phyloP scores from a whole-genome alignment of 2,888 invertebrate genomes.

The Drosophila peninsularis region DNA sequence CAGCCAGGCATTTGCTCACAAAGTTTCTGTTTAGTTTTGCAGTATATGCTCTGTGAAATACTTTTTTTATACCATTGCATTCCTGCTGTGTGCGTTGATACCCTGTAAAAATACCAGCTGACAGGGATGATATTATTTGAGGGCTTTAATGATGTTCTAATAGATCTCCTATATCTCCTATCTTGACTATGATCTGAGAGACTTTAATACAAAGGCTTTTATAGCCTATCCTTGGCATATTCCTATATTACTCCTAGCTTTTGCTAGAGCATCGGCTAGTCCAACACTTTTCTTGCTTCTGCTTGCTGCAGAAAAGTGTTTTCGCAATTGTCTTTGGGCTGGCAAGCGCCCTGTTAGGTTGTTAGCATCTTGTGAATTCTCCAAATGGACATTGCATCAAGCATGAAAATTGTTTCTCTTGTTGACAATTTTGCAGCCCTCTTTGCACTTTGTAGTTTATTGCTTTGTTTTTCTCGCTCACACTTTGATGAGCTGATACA shows the following conservation, averaged over 20 bases:
- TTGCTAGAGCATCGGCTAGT: slow-evolving; percentile 3
- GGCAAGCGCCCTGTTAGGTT: slow-evolving; percentile 24
- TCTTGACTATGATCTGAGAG: too few relatives aligned
- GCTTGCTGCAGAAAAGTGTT: slow-evolving; percentile 26
- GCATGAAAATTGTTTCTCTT: slow-evolving; percentile 59
- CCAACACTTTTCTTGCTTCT: neutral
- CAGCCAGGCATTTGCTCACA: slow-evolving; percentile 23
- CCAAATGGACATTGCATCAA: slow-evolving; percentile 55
- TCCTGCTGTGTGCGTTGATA: slow-evolving; percentile 7
- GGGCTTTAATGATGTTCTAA: too few relatives aligned
- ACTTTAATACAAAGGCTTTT: too few relatives aligned
- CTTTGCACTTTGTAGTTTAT: slow-evolving; percentile 47
- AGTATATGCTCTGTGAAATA: slow-evolving; percentile 30
- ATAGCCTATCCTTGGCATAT: too few relatives aligned
- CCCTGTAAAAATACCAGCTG: neutral
- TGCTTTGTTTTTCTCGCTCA: slow-evolving; percentile 52
- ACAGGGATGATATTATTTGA: neutral
- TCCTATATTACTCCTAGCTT: too few relatives aligned
- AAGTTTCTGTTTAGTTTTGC: slow-evolving; percentile 36
- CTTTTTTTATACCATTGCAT: neutral
- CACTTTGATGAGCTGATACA: slow-evolving; percentile 20
- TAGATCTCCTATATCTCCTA: neutral
- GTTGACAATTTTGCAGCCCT: slow-evolving; percentile 43
- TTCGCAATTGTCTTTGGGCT: slow-evolving; percentile 35
- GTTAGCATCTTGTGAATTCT: slow-evolving; percentile 54